A percentile compares a stretch with the other conserved stretches of the same genome.
Conservation (phyloP, 2,888 invertebrate genomes). For the Drosophila diplacantha region DNA sequence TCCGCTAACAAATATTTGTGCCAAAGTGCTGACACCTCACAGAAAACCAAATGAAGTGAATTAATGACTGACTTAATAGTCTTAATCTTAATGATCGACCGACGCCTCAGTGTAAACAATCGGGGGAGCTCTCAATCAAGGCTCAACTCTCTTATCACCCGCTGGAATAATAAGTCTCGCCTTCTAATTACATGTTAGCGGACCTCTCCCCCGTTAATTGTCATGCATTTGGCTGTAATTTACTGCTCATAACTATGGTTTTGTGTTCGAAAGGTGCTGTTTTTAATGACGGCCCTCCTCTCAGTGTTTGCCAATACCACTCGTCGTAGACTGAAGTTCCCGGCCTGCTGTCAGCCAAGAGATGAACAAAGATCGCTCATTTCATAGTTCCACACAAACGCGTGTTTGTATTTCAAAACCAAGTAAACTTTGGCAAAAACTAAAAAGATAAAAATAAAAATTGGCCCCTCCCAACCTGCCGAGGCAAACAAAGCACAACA, state of each 20-base stretch:
- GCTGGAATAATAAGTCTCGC: slow-evolving; percentile 1
- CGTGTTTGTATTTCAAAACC: slow-evolving; percentile 32
- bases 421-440: slow-evolving; percentile 24
- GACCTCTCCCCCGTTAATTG: slow-evolving; percentile 24
- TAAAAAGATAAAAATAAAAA: neutral
- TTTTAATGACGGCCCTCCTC: slow-evolving; percentile 22
- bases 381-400: slow-evolving; percentile 18
- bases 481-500: slow-evolving; percentile 13
- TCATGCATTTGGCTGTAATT: slow-evolving; percentile 33
- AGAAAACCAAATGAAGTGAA: slow-evolving; percentile 8
- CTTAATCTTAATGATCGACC: slow-evolving; percentile 2
- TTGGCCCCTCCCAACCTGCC: slow-evolving; percentile 11
- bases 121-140: slow-evolving; percentile 23
- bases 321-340: slow-evolving; percentile 1
- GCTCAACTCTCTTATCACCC: slow-evolving; percentile 29
- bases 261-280: slow-evolving; percentile 30
- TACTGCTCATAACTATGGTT: slow-evolving; percentile 36
- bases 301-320: slow-evolving; percentile 24
- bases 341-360: slow-evolving; percentile 13
- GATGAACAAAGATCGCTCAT: slow-evolving; percentile 16
- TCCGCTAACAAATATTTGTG: slow-evolving; percentile 5
- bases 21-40: slow-evolving; percentile 3
- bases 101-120: slow-evolving; percentile 10
- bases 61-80: slow-evolving; percentile 16
- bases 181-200: slow-evolving; percentile 34